These are phyloP conservation scores for Amphiprion percula DNA, from an alignment of 2,113 vertebrate genomes.

Conservation along the genomic window DNA sequence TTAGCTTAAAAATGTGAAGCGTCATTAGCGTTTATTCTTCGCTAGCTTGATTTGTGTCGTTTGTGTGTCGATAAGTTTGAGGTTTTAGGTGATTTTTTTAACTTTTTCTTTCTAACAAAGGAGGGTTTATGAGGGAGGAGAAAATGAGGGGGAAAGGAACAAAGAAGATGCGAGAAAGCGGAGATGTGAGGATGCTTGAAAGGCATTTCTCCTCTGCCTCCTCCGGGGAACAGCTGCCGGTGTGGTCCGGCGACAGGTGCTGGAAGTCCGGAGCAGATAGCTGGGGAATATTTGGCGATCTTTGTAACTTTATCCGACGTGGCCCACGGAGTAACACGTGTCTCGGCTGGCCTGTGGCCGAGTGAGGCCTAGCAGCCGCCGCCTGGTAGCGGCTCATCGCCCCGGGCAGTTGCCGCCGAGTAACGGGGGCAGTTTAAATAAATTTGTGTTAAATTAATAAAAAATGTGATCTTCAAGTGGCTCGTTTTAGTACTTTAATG, in stretches of 20 bases:
- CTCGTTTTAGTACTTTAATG: too few relatives aligned
- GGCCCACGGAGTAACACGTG: conserved; percentile 83
- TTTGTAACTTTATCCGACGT: conserved; percentile 79
- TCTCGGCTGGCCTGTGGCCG: conserved; percentile 74
- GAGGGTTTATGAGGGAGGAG: conserved; percentile 17
- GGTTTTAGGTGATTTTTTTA: accelerated
- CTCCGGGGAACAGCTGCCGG: conserved; percentile 24
- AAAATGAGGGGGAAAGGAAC: conserved; percentile 67
- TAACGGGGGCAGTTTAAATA: neutral
- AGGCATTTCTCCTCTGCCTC: conserved; percentile 12
- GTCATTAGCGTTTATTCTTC: too few relatives aligned
- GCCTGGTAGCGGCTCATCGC: neutral
- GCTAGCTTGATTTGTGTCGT: too few relatives aligned
- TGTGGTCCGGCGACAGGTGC: conserved; percentile 41
- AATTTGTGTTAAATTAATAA: neutral
- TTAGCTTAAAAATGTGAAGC: neutral
- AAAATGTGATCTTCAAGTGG: too few relatives aligned
- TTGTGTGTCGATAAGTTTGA: neutral
- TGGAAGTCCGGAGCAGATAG: neutral
- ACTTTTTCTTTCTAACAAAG: neutral
- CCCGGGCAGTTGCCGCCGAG: neutral
- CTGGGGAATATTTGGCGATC: conserved; percentile 54
- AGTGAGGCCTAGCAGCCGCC: conserved; percentile 71
- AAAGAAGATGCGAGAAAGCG: conserved; percentile 66
- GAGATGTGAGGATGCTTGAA: conserved; percentile 33